Evolutionary conservation across 2,888 invertebrate genomes (phyloP).

Genomic region (Dryococelus australis): DNA sequence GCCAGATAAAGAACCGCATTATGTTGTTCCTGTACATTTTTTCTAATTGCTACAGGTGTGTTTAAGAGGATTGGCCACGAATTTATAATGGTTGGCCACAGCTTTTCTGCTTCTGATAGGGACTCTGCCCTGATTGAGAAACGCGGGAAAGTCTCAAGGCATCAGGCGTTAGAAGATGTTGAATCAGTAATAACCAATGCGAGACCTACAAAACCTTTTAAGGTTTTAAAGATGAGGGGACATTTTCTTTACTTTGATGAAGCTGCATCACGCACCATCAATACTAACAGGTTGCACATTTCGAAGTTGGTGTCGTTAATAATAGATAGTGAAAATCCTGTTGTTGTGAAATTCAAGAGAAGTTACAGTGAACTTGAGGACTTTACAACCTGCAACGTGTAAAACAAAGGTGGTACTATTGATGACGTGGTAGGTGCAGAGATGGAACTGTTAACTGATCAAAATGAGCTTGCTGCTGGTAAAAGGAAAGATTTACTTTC

Average conservation of each 20-base stretch:
- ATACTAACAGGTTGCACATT: not conserved
- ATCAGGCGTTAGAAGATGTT: conserved; percentile 56
- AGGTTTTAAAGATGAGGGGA: not conserved
- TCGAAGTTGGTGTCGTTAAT: not conserved
- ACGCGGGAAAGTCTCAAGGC: conserved; percentile 44
- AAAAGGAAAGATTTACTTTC: too few species aligned
- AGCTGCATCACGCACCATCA: not conserved
- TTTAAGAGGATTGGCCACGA: too few species aligned
- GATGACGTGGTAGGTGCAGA: too few species aligned
- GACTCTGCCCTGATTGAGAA: conserved; percentile 25
- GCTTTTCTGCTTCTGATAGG: conserved; percentile 27
- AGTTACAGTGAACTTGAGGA: conserved; percentile 6
- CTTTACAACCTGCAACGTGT: too few species aligned
- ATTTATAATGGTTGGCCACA: not conserved
- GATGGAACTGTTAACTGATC: too few species aligned
- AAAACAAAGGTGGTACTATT: too few species aligned
- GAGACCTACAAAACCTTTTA: conserved; percentile 16
- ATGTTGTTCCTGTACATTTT: conserved; percentile 10
- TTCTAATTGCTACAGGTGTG: not conserved
- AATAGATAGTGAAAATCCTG: not conserved
- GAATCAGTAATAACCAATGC: too few species aligned
- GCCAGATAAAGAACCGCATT: not conserved
- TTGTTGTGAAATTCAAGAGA: not conserved
- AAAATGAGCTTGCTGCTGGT: too few species aligned
- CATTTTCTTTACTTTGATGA: not conserved